phyloP scores from a whole-genome alignment of 92 coral and sea anemone genomes.

The Chrysogorgia sp. region DNA sequence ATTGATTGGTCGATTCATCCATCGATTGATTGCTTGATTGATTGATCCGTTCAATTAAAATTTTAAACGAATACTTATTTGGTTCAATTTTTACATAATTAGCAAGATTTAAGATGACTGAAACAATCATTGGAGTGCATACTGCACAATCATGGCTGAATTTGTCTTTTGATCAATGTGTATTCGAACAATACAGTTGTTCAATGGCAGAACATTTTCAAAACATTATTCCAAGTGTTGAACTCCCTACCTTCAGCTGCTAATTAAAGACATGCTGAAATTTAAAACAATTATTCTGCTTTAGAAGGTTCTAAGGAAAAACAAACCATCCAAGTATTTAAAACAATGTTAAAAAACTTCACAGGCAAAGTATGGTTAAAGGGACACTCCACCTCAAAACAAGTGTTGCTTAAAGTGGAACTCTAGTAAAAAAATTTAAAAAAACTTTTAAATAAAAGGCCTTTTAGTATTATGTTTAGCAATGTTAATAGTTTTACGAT shows the following conservation, averaged over 20 bases:
- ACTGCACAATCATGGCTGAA: neutral
- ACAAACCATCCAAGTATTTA: constrained; percentile 7
- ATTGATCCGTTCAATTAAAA: neutral
- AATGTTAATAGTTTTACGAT: too few species aligned
- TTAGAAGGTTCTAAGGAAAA: constrained; percentile 39
- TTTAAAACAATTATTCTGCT: constrained; percentile 34
- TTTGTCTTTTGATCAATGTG: constrained; percentile 3
- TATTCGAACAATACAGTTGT: neutral
- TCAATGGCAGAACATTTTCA: neutral
- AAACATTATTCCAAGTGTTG: too few species aligned
- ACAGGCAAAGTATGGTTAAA: too few species aligned
- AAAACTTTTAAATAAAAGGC: too few species aligned
- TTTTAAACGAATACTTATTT: neutral
- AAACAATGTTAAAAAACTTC: neutral
- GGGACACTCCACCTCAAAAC: too few species aligned
- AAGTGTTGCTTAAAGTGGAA: too few species aligned
- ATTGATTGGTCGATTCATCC: neutral
- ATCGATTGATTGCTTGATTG: neutral
- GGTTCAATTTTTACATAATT: too few species aligned
- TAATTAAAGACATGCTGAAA: constrained; percentile 9
- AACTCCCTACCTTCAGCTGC: constrained; percentile 33
- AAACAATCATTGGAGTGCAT: neutral
- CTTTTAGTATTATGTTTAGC: too few species aligned
- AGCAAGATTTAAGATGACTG: too few species aligned
- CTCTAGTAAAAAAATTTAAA: too few species aligned